Evolutionary conservation across 2,113 vertebrate genomes (phyloP).

Genomic region (Phoxinus phoxinus): DNA sequence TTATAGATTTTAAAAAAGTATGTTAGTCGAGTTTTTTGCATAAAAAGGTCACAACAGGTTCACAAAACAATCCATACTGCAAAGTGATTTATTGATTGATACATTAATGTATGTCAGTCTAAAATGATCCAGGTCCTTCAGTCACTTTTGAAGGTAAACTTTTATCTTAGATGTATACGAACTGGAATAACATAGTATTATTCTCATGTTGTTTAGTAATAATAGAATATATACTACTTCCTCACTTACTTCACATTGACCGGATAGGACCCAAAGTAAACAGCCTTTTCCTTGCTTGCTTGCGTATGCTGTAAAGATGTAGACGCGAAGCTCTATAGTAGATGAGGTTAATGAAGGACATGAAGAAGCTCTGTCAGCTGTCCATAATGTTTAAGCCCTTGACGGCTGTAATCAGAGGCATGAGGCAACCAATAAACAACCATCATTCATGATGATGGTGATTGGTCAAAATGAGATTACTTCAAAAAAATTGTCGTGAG

Average conservation of each 20-base stretch:
- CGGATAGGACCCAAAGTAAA: conserved; percentile 44
- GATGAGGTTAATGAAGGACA: conserved; percentile 50
- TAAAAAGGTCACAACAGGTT: too few relatives aligned
- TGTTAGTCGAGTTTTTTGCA: too few relatives aligned
- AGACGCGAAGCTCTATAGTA: conserved; percentile 49
- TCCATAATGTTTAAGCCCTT: conserved; percentile 45
- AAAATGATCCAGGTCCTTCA: too few relatives aligned
- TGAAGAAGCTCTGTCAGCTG: conserved; percentile 50
- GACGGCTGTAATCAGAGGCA: conserved; percentile 61
- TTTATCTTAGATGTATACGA: background rate
- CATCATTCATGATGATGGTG: background rate
- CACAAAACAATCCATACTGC: too few relatives aligned
- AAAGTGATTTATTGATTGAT: too few relatives aligned
- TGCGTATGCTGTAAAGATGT: conserved; percentile 22
- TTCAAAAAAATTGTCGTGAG: conserved; percentile 47
- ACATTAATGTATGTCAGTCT: too few relatives aligned
- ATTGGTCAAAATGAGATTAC: conserved; percentile 50
- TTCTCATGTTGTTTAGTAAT: background rate
- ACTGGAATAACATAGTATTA: background rate
- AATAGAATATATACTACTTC: background rate
- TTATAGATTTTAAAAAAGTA: too few relatives aligned
- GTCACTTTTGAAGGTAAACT: background rate
- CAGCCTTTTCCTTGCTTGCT: conserved; percentile 31
- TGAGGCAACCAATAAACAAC: conserved; percentile 59
- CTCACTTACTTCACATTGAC: background rate